Conservation (phyloP, 2,888 invertebrate genomes). For the Brassicogethes aeneus region DNA sequence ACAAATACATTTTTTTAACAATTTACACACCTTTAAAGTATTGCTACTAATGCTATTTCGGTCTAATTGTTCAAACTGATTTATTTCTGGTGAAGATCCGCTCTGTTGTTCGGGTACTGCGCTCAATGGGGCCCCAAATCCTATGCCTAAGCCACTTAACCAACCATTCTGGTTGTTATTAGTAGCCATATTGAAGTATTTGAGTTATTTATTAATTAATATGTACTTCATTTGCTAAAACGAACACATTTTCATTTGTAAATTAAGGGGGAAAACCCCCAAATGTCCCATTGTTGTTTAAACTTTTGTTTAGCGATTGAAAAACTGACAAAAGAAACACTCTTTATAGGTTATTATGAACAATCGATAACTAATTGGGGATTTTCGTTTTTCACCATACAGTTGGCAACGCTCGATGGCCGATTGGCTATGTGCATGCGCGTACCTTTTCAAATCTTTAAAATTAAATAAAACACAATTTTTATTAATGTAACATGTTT, state of each 20-base stretch:
- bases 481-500: too few species aligned
- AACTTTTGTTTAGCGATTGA: background rate
- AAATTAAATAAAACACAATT: too few species aligned
- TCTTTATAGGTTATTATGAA: background rate
- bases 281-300: background rate
- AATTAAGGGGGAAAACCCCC: background rate
- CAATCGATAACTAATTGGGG: background rate
- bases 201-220: background rate
- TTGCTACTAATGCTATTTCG: slow-evolving; percentile 36
- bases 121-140: slow-evolving; percentile 33
- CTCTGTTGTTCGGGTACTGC: slow-evolving; percentile 36
- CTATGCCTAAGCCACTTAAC: slow-evolving; percentile 33
- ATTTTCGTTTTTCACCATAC: too few species aligned
- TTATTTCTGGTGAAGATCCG: slow-evolving; percentile 31
- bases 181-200: slow-evolving; percentile 38
- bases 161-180: slow-evolving; percentile 42
- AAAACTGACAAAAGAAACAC: background rate
- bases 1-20: slow-evolving; percentile 8
- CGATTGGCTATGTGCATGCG: too few species aligned
- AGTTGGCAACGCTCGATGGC: too few species aligned
- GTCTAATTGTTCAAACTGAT: slow-evolving; percentile 39
- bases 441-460: too few species aligned
- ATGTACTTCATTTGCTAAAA: background rate
- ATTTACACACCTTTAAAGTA: slow-evolving; percentile 36
- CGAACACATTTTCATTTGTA: background rate